A percentile compares a stretch with the other conserved stretches of the same genome.
phyloP scores from a whole-genome alignment of 2,888 invertebrate species.

The Ischnura elegans region DNA sequence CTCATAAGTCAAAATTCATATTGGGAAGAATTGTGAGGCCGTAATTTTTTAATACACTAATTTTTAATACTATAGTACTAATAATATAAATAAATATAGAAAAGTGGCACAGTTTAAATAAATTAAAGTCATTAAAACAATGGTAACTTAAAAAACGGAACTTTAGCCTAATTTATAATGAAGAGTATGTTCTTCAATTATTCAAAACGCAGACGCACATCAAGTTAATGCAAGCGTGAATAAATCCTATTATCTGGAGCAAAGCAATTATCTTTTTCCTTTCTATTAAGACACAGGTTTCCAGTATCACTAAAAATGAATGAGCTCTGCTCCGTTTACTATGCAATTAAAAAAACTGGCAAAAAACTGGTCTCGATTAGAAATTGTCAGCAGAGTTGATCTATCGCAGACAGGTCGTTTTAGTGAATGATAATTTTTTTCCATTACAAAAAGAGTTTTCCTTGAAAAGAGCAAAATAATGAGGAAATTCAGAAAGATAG shows the following conservation, averaged over 20 bases:
- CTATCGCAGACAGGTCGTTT: background rate
- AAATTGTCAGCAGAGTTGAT: background rate
- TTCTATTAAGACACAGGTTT: background rate
- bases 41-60: too few species aligned
- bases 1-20: too few species aligned
- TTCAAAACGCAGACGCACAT: too few species aligned
- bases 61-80: too few species aligned
- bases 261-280: background rate
- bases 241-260: background rate
- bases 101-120: too few species aligned
- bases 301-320: background rate
- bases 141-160: too few species aligned
- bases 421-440: background rate
- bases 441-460: background rate
- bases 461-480: background rate
- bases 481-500: background rate
- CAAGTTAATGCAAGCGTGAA: too few species aligned
- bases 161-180: too few species aligned
- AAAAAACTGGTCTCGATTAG: constrained; percentile 18
- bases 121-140: too few species aligned
- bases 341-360: background rate
- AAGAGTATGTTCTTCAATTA: too few species aligned
- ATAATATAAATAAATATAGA: too few species aligned
- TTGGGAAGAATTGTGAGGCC: too few species aligned
- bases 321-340: background rate